These are phyloP conservation scores for Macroramphosus scolopax DNA, from an alignment of 2,797 vertebrate species.

Conservation along the genomic window DNA sequence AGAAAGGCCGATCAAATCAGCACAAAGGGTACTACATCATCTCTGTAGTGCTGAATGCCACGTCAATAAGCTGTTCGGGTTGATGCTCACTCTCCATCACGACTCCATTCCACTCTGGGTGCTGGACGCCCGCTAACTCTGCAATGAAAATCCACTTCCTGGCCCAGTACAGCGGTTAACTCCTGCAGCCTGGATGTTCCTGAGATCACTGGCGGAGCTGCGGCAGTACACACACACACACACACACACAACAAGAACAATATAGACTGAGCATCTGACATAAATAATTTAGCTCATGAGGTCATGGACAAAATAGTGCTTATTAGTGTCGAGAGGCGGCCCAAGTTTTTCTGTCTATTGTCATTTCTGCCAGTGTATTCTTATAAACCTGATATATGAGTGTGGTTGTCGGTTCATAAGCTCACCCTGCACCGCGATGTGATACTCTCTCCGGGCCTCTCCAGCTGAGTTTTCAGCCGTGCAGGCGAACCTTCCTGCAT, in stretches of 20 bases:
- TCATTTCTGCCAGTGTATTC: too few species aligned
- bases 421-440: slow-evolving; percentile 85
- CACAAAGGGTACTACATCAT: background rate
- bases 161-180: slow-evolving; percentile 73
- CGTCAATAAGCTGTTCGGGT: background rate
- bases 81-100: slow-evolving; percentile 83
- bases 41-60: slow-evolving; percentile 5
- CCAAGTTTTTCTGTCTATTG: too few species aligned
- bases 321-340: too few species aligned
- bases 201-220: slow-evolving; percentile 83
- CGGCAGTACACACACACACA: slow-evolving; percentile 12
- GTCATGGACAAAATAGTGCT: background rate
- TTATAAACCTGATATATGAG: background rate
- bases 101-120: slow-evolving; percentile 87
- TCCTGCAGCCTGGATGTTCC: slow-evolving; percentile 79
- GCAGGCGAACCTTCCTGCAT: slow-evolving; percentile 84
- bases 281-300: background rate
- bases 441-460: slow-evolving; percentile 69
- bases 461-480: slow-evolving; percentile 81
- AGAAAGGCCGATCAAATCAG: slow-evolving; percentile 1
- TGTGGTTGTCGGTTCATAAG: slow-evolving; percentile 14
- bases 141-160: slow-evolving; percentile 81
- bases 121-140: slow-evolving; percentile 76
- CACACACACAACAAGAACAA: background rate
- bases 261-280: background rate